These are phyloP conservation scores for Perdix hodgsoniae DNA, from an alignment of 2,797 vertebrate genomes.

Conservation along the genomic window DNA sequence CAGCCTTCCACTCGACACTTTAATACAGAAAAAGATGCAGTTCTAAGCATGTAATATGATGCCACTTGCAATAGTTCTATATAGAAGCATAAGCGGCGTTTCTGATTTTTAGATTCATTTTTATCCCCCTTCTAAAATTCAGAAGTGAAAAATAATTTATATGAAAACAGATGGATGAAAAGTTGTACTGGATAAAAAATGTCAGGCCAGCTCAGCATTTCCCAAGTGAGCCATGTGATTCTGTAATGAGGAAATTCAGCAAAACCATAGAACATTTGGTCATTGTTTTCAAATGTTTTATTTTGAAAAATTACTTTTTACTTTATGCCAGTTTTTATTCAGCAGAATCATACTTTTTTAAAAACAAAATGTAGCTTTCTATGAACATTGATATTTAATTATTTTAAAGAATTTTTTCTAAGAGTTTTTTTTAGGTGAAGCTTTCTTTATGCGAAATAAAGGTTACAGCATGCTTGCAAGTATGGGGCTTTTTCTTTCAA, in stretches of 20 bases:
- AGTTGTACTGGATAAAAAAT: constrained; percentile 9
- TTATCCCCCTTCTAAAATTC: background rate
- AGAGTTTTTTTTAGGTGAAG: background rate
- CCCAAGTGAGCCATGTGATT: background rate
- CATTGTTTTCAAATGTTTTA: constrained; percentile 32
- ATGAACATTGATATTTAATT: constrained; percentile 16
- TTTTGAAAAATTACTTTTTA: constrained; percentile 12
- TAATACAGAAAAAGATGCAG: background rate
- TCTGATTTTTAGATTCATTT: background rate
- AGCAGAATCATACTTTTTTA: background rate
- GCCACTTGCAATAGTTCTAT: background rate
- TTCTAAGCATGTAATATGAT: background rate
- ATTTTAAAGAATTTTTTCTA: background rate
- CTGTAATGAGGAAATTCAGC: background rate
- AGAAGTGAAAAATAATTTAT: background rate
- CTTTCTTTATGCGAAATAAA: background rate
- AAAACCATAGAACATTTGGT: background rate
- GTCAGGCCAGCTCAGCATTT: background rate
- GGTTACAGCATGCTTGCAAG: background rate
- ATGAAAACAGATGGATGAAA: constrained; percentile 39
- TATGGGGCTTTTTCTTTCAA: background rate
- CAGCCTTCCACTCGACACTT: background rate
- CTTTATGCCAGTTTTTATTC: constrained; percentile 22
- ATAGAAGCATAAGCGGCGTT: background rate
- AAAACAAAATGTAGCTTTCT: background rate